A percentile compares a stretch with the other conserved stretches of the same genome.
phyloP scores from a whole-genome alignment of 2,113 vertebrate species.

The Lasiurus cinereus region DNA sequence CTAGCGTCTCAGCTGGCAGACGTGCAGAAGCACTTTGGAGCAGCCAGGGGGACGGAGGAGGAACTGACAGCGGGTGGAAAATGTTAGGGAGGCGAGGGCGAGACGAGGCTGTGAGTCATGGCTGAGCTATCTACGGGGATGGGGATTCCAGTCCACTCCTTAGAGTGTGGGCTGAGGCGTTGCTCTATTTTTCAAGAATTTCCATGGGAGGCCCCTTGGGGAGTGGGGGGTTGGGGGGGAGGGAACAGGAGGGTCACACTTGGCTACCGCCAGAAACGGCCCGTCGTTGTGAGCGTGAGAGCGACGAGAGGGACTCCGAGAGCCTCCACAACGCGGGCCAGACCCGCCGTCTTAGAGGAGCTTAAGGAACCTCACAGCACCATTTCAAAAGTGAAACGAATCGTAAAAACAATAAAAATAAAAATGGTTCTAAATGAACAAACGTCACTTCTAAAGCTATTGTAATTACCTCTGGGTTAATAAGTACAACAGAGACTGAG shows the following conservation, averaged over 20 bases:
- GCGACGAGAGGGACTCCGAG: neutral
- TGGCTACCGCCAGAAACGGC: constrained; percentile 65
- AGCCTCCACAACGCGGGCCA: constrained; percentile 40
- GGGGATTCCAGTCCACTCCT: constrained; percentile 82
- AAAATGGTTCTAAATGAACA: neutral
- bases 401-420: neutral
- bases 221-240: constrained; percentile 44
- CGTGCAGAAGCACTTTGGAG: constrained; percentile 71
- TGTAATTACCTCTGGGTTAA: constrained; percentile 47
- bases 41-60: constrained; percentile 72
- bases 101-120: constrained; percentile 87
- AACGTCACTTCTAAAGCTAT: constrained; percentile 21
- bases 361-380: constrained; percentile 40
- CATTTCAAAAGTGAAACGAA: constrained; percentile 41
- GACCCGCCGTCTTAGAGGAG: neutral
- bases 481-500: neutral
- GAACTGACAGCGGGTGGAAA: constrained; percentile 83
- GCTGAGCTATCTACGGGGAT: constrained; percentile 85
- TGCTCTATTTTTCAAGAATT: constrained; percentile 88
- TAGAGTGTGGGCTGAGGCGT: constrained; percentile 86
- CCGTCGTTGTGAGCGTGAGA: neutral
- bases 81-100: constrained; percentile 81
- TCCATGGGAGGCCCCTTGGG: constrained; percentile 82
- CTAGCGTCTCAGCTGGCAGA: constrained; percentile 68
- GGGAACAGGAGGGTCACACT: constrained; percentile 76